Percentiles rank a stretch among this genome's conserved stretches.
phyloP scores from a whole-genome alignment of 2,113 vertebrate species.

The Malurus elegans region DNA sequence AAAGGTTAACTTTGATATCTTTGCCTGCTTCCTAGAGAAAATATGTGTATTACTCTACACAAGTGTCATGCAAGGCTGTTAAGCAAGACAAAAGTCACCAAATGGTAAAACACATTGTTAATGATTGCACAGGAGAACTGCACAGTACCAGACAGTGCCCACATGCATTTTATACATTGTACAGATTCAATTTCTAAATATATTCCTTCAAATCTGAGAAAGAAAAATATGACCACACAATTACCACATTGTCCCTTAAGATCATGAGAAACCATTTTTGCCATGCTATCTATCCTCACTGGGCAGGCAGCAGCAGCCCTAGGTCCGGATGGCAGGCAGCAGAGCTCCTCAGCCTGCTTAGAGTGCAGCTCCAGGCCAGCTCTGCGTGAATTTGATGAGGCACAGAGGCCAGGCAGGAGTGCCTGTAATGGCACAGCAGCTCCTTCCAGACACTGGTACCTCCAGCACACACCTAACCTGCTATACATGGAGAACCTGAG shows the following conservation, averaged over 20 bases:
- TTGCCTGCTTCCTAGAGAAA: background rate
- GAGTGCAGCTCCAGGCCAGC: background rate
- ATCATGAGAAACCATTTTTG: fast-evolving
- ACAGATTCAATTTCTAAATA: background rate
- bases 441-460: background rate
- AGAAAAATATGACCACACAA: background rate
- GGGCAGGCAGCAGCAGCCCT: background rate
- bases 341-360: background rate
- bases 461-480: background rate
- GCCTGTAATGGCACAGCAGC: fast-evolving
- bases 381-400: background rate
- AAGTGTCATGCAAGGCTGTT: slow-evolving; percentile 17
- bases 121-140: background rate
- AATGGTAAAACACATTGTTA: background rate
- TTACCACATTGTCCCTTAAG: background rate
- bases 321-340: fast-evolving
- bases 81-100: background rate
- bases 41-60: background rate
- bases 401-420: background rate
- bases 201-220: background rate
- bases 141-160: background rate
- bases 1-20: background rate
- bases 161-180: background rate
- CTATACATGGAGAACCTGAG: fast-evolving
- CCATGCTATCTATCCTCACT: fast-evolving